These are phyloP conservation scores for Agapostemon virescens DNA, from an alignment of 2,888 invertebrate genomes.

Conservation along the genomic window DNA sequence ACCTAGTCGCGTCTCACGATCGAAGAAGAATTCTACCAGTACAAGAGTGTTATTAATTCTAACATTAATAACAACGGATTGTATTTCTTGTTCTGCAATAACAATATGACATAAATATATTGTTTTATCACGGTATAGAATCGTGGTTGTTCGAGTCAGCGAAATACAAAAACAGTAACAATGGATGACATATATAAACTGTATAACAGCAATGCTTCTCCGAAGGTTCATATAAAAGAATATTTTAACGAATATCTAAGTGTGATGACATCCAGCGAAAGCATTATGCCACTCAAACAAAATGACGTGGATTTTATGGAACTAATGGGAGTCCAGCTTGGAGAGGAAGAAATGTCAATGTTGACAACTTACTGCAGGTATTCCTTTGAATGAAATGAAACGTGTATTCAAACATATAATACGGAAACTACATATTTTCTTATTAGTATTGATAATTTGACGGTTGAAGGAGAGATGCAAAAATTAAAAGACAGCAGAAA, in stretches of 20 bases:
- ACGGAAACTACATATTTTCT: conserved; percentile 1
- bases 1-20: background rate
- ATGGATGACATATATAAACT: conserved; percentile 70
- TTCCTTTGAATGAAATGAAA: background rate
- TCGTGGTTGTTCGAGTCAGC: background rate
- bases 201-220: conserved; percentile 64
- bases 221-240: conserved; percentile 64
- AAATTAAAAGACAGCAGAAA: conserved; percentile 34
- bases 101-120: background rate
- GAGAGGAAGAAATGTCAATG: conserved; percentile 79
- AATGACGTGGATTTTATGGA: conserved; percentile 35
- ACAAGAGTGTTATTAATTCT: background rate
- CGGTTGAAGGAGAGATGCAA: conserved; percentile 69
- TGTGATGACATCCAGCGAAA: conserved; percentile 10
- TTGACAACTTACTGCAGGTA: conserved; percentile 82
- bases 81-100: background rate
- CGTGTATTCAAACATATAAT: background rate
- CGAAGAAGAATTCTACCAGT: background rate
- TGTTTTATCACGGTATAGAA: background rate
- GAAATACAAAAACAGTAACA: background rate
- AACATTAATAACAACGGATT: background rate
- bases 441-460: conserved; percentile 72
- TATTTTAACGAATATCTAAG: conserved; percentile 66
- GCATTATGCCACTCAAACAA: conserved; percentile 4
- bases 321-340: conserved; percentile 73